Evolutionary conservation across 2,797 vertebrate genomes (phyloP), one percentile per base, ranked within the genome.

Genomic region (Streptopelia turtur): DNA sequence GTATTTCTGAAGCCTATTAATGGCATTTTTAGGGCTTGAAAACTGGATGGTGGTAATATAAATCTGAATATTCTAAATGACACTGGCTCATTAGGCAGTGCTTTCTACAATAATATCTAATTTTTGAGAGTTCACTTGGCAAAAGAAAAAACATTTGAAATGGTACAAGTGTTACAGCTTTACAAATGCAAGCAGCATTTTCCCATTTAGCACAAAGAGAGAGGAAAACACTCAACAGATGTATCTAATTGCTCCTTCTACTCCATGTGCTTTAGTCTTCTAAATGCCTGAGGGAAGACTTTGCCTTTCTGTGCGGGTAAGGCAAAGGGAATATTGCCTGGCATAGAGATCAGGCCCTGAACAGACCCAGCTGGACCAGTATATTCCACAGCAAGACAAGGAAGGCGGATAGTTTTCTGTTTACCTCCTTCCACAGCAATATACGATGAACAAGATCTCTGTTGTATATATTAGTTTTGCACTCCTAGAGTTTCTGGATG

Each of bases 121-220:
- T 97, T 97, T 97, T 77, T 96, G 92, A 96, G 95, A 93, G 96
- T 97, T 95, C 86, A 63, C 90, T 97, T 97, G 97, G 97, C 97
- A 97, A 37, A 83, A 95, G 85, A 39, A 82, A 64, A 96, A 66
- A 31, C 66, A 15, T 95, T 95, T 95, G 91, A 83, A 86, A 91
- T 87, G 91, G 93, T 72, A 95, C 80, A 49, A 96, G 92, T 86
- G 85, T 71, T 96, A 53, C 53, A 91, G 96, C 93, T 95, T 97
- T 88, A 60, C 72, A 94, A 95, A 96, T 75, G 95, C 63, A 8
- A 89, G 92, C 91, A 45, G 92, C 92, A 4, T 90, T 95, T 70
- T 95, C 90, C 94, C 91, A 66, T 90, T 50, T 43, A 96, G 90
- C 90, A 93, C 93, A 94, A 90, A 96, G 86, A 33, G 80, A 92